Evolutionary conservation across 2,888 invertebrate genomes (phyloP).

Genomic region (Troglohyphantes excavatus): DNA sequence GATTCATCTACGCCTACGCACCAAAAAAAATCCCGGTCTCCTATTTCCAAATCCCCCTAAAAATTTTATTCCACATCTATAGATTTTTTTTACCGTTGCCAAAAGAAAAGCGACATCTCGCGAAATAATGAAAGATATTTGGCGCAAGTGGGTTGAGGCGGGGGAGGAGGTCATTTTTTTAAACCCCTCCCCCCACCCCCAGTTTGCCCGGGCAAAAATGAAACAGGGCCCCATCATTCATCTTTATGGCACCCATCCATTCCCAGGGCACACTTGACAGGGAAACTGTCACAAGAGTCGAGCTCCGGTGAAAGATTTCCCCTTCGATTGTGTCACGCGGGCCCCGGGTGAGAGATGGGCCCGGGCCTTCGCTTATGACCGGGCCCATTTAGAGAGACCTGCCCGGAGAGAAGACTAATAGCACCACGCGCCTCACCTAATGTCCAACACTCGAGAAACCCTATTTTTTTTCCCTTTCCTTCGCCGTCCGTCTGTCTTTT

Average conservation of each 20-base stretch:
- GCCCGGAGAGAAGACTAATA: conserved; percentile 65
- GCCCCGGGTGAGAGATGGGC: conserved; percentile 53
- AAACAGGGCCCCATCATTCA: conserved; percentile 75
- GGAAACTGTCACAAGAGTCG: conserved; percentile 72
- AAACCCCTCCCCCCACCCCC: conserved; percentile 16
- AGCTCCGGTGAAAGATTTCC: conserved; percentile 70
- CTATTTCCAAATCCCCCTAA: background rate
- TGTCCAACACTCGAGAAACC: conserved; percentile 75
- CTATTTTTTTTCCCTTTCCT: conserved; percentile 42
- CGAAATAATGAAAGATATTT: conserved; percentile 78
- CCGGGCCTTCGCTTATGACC: conserved; percentile 73
- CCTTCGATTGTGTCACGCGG: conserved; percentile 72
- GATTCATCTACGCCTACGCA: conserved; percentile 61
- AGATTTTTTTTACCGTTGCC: conserved; percentile 10
- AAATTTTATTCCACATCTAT: conserved; percentile 31
- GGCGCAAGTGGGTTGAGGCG: conserved; percentile 71
- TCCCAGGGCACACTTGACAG: conserved; percentile 74
- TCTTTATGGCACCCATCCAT: conserved; percentile 75
- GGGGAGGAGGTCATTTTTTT: conserved; percentile 74
- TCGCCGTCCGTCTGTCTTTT: conserved; percentile 18
- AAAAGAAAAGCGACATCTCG: conserved; percentile 72
- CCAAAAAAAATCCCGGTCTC: background rate
- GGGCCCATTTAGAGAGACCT: conserved; percentile 73
- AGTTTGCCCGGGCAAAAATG: conserved; percentile 54
- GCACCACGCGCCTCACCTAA: conserved; percentile 76